Conservation (phyloP, 2,113 vertebrate species). For the Cygnus atratus region DNA sequence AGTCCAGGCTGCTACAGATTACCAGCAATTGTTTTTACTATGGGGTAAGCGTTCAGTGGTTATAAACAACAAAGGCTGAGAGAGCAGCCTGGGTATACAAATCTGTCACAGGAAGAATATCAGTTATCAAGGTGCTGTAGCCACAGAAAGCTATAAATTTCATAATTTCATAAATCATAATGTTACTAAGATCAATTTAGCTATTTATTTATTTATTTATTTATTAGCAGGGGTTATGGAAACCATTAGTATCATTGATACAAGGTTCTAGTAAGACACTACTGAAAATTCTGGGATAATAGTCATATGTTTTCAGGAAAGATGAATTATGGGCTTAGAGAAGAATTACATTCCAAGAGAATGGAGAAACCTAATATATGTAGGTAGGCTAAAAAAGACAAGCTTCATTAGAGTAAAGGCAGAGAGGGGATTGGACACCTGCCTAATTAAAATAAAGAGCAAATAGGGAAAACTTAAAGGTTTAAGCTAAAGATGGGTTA, state of each 20-base stretch:
- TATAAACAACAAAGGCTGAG: not conserved
- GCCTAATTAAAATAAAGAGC: not conserved
- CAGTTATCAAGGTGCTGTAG: not conserved
- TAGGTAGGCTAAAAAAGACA: not conserved
- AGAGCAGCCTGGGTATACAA: not conserved
- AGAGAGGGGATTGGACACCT: not conserved
- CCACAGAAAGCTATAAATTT: not conserved
- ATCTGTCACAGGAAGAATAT: not conserved
- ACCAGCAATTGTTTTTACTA: not conserved
- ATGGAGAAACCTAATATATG: not conserved
- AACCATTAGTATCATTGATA: not conserved
- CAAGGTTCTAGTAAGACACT: not conserved
- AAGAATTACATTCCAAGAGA: not conserved
- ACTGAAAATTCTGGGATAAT: not conserved
- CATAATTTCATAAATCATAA: not conserved
- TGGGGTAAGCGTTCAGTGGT: not conserved
- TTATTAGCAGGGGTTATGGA: not conserved
- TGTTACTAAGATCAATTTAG: not conserved
- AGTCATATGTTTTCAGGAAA: not conserved
- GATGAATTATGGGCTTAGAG: not conserved
- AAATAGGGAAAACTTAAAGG: not conserved
- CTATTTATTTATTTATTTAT: not conserved
- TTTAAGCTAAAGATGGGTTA: not conserved
- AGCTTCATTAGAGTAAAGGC: not conserved
- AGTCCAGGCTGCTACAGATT: not conserved